Evolutionary conservation across 2,113 vertebrate genomes (phyloP).

Genomic region (Tauraco erythrolophus): DNA sequence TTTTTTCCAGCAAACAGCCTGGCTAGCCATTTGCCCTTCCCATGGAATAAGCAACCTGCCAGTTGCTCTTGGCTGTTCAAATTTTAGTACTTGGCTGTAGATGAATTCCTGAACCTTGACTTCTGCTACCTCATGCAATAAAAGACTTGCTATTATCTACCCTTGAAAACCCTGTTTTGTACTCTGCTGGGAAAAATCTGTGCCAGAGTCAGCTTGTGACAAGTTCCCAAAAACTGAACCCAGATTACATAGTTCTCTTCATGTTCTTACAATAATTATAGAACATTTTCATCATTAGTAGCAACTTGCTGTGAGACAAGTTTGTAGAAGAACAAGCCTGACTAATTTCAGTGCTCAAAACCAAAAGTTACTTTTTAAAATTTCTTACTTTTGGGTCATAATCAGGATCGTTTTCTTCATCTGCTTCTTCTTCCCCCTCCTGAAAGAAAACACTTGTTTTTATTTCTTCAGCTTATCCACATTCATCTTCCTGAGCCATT

Average conservation of each 20-base stretch:
- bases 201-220: neutral
- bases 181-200: neutral
- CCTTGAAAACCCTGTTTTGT: neutral
- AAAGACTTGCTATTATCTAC: neutral
- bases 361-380: neutral
- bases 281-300: neutral
- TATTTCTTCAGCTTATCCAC: neutral
- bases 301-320: neutral
- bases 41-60: neutral
- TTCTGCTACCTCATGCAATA: neutral
- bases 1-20: neutral
- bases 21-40: neutral
- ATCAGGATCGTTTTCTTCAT: conserved; percentile 98
- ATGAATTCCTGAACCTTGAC: neutral
- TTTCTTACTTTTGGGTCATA: conserved; percentile 94
- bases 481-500: neutral
- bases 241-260: neutral
- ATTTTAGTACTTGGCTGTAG: neutral
- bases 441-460: conserved; percentile 63
- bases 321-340: neutral
- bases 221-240: neutral
- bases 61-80: neutral
- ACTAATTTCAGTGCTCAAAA: neutral
- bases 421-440: conserved; percentile 98
- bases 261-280: neutral